These are phyloP conservation scores for Neolamprologus tretocephalus DNA, from an alignment of 2,113 vertebrate genomes.

Conservation along the genomic window DNA sequence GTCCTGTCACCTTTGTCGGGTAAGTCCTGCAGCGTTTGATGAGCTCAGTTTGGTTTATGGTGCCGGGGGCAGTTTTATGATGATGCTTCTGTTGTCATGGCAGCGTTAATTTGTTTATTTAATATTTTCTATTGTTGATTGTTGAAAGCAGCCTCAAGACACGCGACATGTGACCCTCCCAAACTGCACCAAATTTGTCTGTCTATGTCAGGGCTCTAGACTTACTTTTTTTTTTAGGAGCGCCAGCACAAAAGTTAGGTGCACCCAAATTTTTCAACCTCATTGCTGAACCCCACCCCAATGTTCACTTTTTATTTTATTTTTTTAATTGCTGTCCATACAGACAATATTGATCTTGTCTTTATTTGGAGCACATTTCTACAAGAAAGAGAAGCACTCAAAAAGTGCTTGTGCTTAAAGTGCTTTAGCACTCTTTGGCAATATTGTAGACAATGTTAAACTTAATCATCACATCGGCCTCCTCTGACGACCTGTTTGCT, in stretches of 20 bases:
- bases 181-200: background rate
- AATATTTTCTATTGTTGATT: background rate
- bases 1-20: conserved; percentile 81
- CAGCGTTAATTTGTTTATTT: background rate
- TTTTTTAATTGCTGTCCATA: background rate
- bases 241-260: background rate
- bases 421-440: background rate
- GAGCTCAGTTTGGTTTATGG: background rate
- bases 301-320: background rate
- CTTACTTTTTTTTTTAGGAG: background rate
- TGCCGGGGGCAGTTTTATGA: background rate
- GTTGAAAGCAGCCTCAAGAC: background rate
- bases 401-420: background rate
- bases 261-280: background rate
- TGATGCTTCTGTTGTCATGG: background rate
- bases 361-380: background rate
- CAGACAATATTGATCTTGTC: background rate
- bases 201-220: background rate
- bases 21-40: conserved; percentile 40
- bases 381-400: background rate
- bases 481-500: background rate
- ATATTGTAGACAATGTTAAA: background rate
- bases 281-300: background rate
- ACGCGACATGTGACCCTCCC: background rate
- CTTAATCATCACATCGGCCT: background rate